These are phyloP conservation scores for Polyergus mexicanus DNA, from an alignment of 1,140 invertebrate genomes.

Conservation along the genomic window DNA sequence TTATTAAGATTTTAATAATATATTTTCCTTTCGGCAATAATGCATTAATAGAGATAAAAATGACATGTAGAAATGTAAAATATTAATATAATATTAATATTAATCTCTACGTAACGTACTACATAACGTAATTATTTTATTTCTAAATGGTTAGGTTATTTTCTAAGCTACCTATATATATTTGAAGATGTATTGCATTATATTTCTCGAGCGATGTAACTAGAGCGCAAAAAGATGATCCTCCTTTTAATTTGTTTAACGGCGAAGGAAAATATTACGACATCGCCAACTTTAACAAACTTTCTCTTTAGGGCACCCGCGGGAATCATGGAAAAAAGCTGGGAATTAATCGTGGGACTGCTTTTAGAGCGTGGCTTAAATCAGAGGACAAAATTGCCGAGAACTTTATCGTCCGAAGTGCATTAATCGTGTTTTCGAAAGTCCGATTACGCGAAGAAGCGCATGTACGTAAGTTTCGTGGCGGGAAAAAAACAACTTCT, in stretches of 20 bases:
- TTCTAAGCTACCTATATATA: neutral
- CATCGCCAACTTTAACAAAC: constrained; percentile 14
- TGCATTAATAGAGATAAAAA: neutral
- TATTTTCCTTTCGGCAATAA: neutral
- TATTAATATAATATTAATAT: neutral
- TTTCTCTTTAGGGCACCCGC: neutral
- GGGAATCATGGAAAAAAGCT: neutral
- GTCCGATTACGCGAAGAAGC: constrained; percentile 29
- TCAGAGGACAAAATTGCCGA: constrained; percentile 58
- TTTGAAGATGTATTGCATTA: neutral
- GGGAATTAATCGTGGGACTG: constrained; percentile 56
- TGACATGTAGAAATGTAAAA: neutral
- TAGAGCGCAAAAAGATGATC: neutral
- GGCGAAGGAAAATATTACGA: constrained; percentile 9
- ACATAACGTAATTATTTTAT: neutral
- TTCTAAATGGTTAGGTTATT: neutral
- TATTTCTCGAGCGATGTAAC: neutral
- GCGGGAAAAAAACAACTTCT: constrained; percentile 53
- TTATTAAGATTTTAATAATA: neutral
- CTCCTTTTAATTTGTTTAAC: constrained; percentile 11
- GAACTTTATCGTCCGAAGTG: constrained; percentile 71
- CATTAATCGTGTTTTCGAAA: constrained; percentile 68
- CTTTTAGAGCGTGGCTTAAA: constrained; percentile 62
- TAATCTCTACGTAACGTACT: neutral
- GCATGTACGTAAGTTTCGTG: constrained; percentile 46